Evolutionary conservation across 2,797 vertebrate species (phyloP).

Genomic region (Cyprinella venusta): DNA sequence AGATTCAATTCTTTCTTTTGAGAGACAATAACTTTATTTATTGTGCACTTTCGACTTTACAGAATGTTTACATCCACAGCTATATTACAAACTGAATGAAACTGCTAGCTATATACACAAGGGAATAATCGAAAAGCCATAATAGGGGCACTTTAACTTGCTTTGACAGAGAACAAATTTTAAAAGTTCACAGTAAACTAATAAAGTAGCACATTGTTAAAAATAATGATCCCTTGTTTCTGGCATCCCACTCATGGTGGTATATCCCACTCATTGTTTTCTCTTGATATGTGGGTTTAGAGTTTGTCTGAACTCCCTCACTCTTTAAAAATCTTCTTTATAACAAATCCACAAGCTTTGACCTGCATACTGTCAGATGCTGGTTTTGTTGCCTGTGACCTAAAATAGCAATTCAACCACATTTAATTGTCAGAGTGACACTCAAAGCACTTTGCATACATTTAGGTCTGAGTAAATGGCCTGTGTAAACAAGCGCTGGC

Average conservation of each 20-base stretch:
- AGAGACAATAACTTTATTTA: no score
- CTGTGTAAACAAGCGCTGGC: background rate
- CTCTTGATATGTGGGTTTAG: constrained; percentile 1
- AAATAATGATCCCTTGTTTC: constrained; percentile 8
- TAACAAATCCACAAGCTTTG: background rate
- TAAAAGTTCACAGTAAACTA: background rate
- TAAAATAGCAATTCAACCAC: constrained; percentile 17
- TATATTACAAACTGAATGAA: no score
- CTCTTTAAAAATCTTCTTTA: background rate
- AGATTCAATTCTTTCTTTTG: no score
- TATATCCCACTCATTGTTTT: background rate
- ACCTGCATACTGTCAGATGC: constrained; percentile 15
- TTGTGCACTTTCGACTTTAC: no score
- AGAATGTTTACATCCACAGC: no score
- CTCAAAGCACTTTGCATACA: constrained; percentile 1
- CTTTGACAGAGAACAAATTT: background rate
- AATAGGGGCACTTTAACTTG: background rate
- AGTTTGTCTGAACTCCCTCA: background rate
- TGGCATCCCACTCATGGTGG: background rate
- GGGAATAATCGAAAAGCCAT: no score
- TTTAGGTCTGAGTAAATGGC: background rate
- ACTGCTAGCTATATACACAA: no score
- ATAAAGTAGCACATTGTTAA: background rate
- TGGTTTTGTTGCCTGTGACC: background rate
- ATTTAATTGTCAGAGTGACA: constrained; percentile 18